Percentiles rank a stretch among this genome's conserved stretches.
Conservation (phyloP, 2,888 invertebrate species). For the Pollenia angustigena region DNA sequence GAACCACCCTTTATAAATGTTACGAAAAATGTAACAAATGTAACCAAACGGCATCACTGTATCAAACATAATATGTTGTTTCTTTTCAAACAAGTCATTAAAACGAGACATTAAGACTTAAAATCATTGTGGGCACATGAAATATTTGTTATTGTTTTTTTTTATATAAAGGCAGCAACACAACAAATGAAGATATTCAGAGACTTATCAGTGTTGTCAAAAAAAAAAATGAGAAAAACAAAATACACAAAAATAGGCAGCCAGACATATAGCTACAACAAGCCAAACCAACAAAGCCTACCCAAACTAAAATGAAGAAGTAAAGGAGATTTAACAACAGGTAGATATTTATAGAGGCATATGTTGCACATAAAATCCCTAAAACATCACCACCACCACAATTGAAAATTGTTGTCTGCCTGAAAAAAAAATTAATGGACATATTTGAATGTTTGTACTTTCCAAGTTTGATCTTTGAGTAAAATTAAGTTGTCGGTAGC, state of each 20-base stretch:
- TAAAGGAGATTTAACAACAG: slow-evolving; percentile 5
- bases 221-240: not conserved
- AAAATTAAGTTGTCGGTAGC: not conserved
- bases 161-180: not conserved
- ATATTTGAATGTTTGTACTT: not conserved
- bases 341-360: slow-evolving; percentile 15
- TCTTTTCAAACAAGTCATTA: not conserved
- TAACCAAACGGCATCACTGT: too few species aligned
- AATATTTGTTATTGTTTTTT: slow-evolving; percentile 17
- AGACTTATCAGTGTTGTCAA: slow-evolving; percentile 22
- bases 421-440: too few species aligned
- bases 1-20: too few species aligned
- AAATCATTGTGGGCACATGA: slow-evolving; percentile 6
- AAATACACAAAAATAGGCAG: not conserved
- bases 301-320: not conserved
- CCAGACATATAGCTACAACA: slow-evolving; percentile 30
- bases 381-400: slow-evolving; percentile 18
- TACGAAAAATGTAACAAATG: too few species aligned
- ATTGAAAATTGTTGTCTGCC: slow-evolving; percentile 17
- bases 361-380: slow-evolving; percentile 3
- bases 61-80: not conserved
- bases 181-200: slow-evolving; percentile 41
- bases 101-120: slow-evolving; percentile 25
- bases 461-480: too few species aligned
- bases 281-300: slow-evolving; percentile 1